These are phyloP conservation scores for Indicator maculatus DNA, from an alignment of 2,113 vertebrate species.

Conservation along the genomic window DNA sequence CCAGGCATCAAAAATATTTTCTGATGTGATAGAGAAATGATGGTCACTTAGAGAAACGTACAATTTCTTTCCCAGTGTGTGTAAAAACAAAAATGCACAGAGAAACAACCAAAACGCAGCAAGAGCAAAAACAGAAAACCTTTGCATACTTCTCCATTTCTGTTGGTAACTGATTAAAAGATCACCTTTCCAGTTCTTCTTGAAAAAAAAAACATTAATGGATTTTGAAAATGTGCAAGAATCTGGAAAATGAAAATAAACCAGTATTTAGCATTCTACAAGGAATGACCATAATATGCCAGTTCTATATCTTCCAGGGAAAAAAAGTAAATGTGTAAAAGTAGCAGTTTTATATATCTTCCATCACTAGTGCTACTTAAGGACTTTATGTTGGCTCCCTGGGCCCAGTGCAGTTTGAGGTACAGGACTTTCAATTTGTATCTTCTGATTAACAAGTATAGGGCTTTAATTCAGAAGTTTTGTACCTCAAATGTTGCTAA, in stretches of 20 bases:
- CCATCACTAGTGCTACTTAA: rapidly evolving
- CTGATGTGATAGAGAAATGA: neutral
- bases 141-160: neutral
- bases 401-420: neutral
- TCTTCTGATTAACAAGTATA: neutral
- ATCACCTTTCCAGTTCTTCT: neutral
- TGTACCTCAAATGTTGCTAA: neutral
- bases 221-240: neutral
- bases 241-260: neutral
- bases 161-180: neutral
- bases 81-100: neutral
- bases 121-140: neutral
- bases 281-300: neutral
- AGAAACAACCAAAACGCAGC: neutral
- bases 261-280: neutral
- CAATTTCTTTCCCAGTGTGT: neutral
- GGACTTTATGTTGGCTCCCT: neutral
- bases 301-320: neutral
- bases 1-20: conserved; percentile 6
- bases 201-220: neutral
- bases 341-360: neutral
- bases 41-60: neutral
- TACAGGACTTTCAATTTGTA: neutral
- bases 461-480: neutral
- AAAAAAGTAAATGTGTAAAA: neutral